phyloP scores from a whole-genome alignment of 2,888 invertebrate species.

The Syritta pipiens region DNA sequence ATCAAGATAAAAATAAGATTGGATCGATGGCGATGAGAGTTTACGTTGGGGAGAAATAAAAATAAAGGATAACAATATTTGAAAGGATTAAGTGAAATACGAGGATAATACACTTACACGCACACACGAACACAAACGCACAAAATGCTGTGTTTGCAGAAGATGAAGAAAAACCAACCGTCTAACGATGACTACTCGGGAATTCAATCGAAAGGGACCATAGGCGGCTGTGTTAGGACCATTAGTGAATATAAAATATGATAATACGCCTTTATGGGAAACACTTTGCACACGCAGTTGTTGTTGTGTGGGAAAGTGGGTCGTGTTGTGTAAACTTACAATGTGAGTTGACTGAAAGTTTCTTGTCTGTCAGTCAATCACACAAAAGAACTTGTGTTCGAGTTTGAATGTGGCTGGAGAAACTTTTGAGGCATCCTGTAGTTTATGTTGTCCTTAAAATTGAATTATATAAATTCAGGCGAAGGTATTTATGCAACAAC shows the following conservation, averaged over 20 bases:
- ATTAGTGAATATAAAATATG: constrained; percentile 10
- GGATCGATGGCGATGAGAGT: constrained; percentile 25
- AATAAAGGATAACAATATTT: constrained; percentile 3
- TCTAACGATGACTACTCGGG: not conserved
- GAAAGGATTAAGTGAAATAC: constrained; percentile 10
- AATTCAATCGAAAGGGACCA: not conserved
- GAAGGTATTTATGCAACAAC: too few relatives aligned
- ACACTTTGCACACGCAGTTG: not conserved
- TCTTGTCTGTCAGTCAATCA: too few relatives aligned
- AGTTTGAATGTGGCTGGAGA: too few relatives aligned
- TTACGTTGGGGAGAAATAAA: constrained; percentile 12
- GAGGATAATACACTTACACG: too few relatives aligned
- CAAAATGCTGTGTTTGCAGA: not conserved
- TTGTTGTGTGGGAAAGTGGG: not conserved
- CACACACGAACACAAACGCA: not conserved
- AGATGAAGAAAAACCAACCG: not conserved
- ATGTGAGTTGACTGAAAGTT: too few relatives aligned
- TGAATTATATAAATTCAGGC: too few relatives aligned
- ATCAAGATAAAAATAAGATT: constrained; percentile 13
- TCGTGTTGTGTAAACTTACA: too few relatives aligned
- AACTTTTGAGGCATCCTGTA: too few relatives aligned
- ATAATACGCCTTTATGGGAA: not conserved
- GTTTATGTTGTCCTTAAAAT: too few relatives aligned
- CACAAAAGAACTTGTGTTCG: too few relatives aligned
- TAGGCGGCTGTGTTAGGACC: not conserved